Conservation (phyloP, 2,113 vertebrate genomes). For the Hippocampus zosterae region DNA sequence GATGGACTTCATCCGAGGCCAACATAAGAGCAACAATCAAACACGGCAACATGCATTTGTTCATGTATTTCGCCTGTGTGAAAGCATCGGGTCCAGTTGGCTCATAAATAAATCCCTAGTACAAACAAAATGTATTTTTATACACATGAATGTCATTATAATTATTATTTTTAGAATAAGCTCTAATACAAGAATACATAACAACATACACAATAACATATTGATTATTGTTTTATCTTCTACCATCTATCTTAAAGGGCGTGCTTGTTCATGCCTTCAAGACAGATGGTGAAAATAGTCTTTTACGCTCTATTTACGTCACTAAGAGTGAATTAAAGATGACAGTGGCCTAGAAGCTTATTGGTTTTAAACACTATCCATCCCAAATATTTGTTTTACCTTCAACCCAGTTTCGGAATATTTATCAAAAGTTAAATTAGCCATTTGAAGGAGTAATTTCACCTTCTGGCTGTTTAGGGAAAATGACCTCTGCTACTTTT, state of each 20-base stretch:
- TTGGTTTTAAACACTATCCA: not conserved
- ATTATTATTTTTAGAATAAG: not conserved
- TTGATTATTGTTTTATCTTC: not conserved
- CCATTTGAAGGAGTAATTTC: not conserved
- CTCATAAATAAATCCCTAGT: not conserved
- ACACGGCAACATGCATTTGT: not conserved
- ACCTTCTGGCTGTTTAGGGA: not conserved
- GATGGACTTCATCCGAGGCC: not conserved
- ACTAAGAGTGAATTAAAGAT: not conserved
- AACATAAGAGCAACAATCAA: not conserved
- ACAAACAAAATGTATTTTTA: not conserved
- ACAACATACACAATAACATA: no score
- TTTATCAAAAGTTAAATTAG: not conserved
- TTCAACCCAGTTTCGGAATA: not conserved
- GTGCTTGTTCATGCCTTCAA: not conserved
- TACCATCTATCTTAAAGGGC: no score
- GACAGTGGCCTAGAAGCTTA: not conserved
- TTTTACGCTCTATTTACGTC: not conserved
- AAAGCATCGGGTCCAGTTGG: not conserved
- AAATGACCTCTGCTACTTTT: slow-evolving; percentile 1
- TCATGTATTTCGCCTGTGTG: not conserved
- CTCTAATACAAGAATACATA: no score
- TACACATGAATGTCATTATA: not conserved
- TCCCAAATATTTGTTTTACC: not conserved
- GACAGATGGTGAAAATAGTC: not conserved